Percentiles rank a stretch among this genome's conserved stretches.
Evolutionary conservation across 2,888 invertebrate species (phyloP).

Genomic region (Hemicrepidius hirtus): DNA sequence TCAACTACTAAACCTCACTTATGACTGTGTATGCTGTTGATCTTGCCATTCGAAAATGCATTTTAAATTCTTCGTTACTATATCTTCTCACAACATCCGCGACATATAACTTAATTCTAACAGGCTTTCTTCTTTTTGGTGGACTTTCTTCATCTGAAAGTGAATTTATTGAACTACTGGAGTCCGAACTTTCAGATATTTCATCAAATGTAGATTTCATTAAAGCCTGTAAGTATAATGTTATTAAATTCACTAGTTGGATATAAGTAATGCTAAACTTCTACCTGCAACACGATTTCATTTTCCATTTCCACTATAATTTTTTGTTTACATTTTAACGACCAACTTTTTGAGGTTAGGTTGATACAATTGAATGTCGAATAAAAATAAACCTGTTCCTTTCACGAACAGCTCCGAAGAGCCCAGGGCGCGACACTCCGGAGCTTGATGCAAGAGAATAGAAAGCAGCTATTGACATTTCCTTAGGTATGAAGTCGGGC

Average conservation of each 20-base stretch:
- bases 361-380: neutral
- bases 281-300: too few relatives aligned
- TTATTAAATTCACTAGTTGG: too few relatives aligned
- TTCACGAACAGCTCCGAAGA: too few relatives aligned
- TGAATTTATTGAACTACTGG: too few relatives aligned
- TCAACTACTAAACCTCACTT: neutral
- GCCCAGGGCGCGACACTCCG: neutral
- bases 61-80: neutral
- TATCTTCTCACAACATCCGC: neutral
- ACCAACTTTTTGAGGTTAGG: neutral
- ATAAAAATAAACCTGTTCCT: neutral
- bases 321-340: too few relatives aligned
- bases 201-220: too few relatives aligned
- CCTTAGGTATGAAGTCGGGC: too few relatives aligned
- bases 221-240: neutral
- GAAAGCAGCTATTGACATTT: constrained; percentile 1
- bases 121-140: neutral
- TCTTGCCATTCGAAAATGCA: neutral
- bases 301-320: too few relatives aligned
- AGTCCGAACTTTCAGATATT: too few relatives aligned
- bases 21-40: neutral
- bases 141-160: too few relatives aligned
- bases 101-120: neutral
- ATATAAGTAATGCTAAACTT: too few relatives aligned
- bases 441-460: neutral